phyloP scores from a whole-genome alignment of 2,797 vertebrate species.

The Eulemur rubriventer region DNA sequence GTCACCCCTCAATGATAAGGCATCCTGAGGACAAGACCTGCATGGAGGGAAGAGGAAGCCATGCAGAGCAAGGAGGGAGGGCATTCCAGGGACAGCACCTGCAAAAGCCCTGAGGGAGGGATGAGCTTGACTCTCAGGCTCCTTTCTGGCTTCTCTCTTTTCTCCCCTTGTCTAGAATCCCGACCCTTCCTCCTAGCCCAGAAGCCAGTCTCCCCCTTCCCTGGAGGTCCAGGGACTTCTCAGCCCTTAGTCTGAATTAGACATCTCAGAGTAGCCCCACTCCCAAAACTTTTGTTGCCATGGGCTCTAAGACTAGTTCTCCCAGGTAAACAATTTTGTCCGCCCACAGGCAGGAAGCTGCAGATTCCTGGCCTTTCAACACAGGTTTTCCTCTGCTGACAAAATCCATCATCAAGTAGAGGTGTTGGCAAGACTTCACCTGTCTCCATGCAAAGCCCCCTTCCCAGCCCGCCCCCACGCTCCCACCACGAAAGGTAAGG shows the following conservation, averaged over 20 bases:
- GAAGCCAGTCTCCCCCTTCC: not conserved
- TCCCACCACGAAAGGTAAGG: not conserved
- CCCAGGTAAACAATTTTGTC: conserved; percentile 39
- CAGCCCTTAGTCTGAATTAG: not conserved
- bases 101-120: not conserved
- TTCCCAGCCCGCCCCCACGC: fast-evolving
- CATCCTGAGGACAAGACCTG: not conserved
- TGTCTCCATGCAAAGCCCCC: not conserved
- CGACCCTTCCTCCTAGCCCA: not conserved
- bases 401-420: not conserved
- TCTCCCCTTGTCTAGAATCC: not conserved
- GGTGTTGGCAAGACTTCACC: not conserved
- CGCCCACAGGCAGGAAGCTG: conserved; percentile 30
- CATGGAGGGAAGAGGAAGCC: not conserved
- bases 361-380: not conserved
- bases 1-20: not conserved
- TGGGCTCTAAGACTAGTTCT: not conserved
- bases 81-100: not conserved
- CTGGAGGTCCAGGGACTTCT: not conserved
- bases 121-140: not conserved
- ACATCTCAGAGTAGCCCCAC: not conserved
- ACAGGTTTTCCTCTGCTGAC: not conserved
- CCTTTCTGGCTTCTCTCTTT: not conserved
- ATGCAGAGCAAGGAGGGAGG: not conserved
- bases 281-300: not conserved